Percentiles rank a stretch among this genome's conserved stretches.
These are phyloP conservation scores for Mustela lutreola DNA, from an alignment of 2,113 vertebrate genomes.

Conservation along the genomic window DNA sequence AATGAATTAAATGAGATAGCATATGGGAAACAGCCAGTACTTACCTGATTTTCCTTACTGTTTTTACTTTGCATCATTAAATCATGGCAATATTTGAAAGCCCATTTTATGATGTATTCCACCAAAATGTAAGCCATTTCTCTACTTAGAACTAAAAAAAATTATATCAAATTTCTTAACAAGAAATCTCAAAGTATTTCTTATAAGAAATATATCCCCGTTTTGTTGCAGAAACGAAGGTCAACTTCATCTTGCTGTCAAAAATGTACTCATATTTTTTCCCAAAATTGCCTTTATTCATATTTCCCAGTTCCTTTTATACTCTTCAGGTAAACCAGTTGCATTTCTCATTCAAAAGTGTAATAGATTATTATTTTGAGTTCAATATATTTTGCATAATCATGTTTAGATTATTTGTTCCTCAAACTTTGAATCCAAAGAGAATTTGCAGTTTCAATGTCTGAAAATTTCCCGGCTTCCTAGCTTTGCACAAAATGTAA, in stretches of 20 bases:
- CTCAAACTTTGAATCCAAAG: slow-evolving; percentile 37
- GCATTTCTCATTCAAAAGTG: background rate
- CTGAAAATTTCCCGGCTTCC: background rate
- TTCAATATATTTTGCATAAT: background rate
- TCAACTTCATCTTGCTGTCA: background rate
- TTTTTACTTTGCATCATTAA: slow-evolving; percentile 11
- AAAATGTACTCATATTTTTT: background rate
- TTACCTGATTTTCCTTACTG: background rate
- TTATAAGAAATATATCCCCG: background rate
- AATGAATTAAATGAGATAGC: background rate
- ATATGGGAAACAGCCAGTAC: background rate
- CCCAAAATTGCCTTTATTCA: background rate
- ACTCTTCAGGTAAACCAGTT: background rate
- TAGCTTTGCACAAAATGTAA: background rate
- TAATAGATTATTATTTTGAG: background rate
- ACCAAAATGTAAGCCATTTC: background rate
- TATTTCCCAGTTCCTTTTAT: background rate
- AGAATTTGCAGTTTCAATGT: background rate
- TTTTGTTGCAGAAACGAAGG: slow-evolving; percentile 6
- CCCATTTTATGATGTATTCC: background rate
- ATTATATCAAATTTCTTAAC: background rate
- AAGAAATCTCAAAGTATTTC: background rate
- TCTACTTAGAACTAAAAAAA: slow-evolving; percentile 9
- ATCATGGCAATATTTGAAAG: background rate
- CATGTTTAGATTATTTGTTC: background rate